These are phyloP conservation scores for Microcebus tavaratra DNA, from an alignment of 2,113 vertebrate genomes.

Conservation along the genomic window DNA sequence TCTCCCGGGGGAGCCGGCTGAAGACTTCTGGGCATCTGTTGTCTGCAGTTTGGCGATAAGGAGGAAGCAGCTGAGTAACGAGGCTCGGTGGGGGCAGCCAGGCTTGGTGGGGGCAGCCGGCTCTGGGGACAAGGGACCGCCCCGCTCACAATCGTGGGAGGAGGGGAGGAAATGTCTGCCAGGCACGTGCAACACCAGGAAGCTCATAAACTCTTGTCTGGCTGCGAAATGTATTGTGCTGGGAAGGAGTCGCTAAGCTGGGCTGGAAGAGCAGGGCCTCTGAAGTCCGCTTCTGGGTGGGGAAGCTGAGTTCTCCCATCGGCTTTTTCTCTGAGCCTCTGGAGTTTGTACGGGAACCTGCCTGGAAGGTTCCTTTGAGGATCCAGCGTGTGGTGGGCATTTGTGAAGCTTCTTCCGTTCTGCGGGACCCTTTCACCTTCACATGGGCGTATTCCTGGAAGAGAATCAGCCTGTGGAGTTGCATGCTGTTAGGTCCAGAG, in stretches of 20 bases:
- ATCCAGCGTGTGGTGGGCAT: fast-evolving
- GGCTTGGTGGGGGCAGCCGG: not conserved
- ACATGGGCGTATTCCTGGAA: not conserved
- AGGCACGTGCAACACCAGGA: not conserved
- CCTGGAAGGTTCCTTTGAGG: not conserved
- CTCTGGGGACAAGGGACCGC: conserved; percentile 9
- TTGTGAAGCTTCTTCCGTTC: not conserved
- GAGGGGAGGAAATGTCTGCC: not conserved
- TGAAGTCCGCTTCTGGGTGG: fast-evolving
- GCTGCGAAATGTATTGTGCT: not conserved
- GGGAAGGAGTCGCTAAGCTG: conserved; percentile 51
- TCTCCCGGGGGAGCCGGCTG: too few relatives aligned
- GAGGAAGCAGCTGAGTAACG: too few relatives aligned
- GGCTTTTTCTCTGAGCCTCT: not conserved
- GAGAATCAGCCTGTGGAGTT: not conserved
- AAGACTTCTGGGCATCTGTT: too few relatives aligned
- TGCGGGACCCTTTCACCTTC: not conserved
- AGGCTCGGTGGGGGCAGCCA: too few relatives aligned
- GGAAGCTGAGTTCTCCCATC: not conserved
- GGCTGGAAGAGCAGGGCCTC: not conserved
- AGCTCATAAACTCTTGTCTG: conserved; percentile 35
- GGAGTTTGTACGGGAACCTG: not conserved
- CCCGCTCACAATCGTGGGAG: not conserved
- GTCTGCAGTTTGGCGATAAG: too few relatives aligned
- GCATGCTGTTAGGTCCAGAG: not conserved